Base-by-base conservation (phyloP, 2,113 vertebrate genomes). In the Ceyx cyanopectus region DNA sequence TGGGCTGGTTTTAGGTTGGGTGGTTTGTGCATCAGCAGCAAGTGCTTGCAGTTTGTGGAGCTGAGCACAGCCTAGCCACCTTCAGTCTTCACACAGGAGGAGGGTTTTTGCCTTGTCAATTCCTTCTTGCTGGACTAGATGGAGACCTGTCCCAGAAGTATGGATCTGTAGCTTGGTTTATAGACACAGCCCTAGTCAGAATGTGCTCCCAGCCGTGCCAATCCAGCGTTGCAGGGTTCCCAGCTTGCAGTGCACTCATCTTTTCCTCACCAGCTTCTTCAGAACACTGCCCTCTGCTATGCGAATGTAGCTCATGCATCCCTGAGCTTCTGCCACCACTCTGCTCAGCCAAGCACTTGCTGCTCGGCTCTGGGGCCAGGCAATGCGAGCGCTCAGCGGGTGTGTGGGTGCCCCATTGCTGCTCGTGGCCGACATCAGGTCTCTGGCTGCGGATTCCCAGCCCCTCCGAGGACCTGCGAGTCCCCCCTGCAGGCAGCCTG, bases 251-350 rank as follows among this genome's bases (percentile, higher is more conserved):
- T 0, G 3, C 9, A 23, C 30, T 10, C 57, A 24, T 72, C 5
- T 0, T 60, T 74, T 86, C 43, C 62, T 69, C 69, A 63, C 20
- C 57, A 34, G 24, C 48, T 78, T 53, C 81, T 68, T 81, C 45
- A 29, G 61, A 43, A 78, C 41, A 27, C 69, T 85, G 91, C 94
- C 91, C 73, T 96, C 91, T 94, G 84, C 78, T 93, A 81, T 21
- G 34, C 50, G 57, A 75, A 81, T 4, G 15, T 2, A 2, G 41
- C 66, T 79, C 21, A 3, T 48, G 41, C 62, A 54, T 50, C 29
- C 58, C 63, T 8, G 48, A 60, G 66, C 76, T 70, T 11, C 69
- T 69, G 37, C 43, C 41, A 18, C 50, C 51, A 58, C 54, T 77
- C 11, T 3, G 4, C 21, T 46, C 24, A 27, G 23, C 32, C 40